A percentile compares a stretch with the other conserved stretches of the same genome.
Evolutionary conservation across 2,888 invertebrate genomes (phyloP).

Genomic region (Sycophila texana): DNA sequence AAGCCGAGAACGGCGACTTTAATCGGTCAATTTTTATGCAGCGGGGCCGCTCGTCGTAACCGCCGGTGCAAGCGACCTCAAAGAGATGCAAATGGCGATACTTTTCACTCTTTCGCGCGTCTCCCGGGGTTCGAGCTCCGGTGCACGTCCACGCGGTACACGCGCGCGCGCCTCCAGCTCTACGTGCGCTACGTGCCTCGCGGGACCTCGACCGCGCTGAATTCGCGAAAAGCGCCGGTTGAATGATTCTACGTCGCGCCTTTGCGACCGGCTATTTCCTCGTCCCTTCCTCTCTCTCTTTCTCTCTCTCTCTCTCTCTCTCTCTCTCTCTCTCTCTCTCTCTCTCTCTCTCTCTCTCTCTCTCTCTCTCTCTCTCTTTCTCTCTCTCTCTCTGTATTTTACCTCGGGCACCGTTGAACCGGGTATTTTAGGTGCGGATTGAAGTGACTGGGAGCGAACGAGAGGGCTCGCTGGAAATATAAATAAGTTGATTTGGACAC

Average conservation of each 20-base stretch:
- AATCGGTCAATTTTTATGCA: conserved; percentile 57
- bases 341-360: too few relatives aligned
- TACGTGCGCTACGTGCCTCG: conserved; percentile 6
- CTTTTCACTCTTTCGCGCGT: conserved; percentile 42
- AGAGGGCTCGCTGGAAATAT: too few relatives aligned
- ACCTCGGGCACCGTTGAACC: too few relatives aligned
- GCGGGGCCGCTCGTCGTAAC: conserved; percentile 32
- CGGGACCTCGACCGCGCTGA: conserved; percentile 21
- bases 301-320: too few relatives aligned
- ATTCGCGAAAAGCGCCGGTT: background rate
- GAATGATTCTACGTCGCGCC: conserved; percentile 4
- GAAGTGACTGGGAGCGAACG: too few relatives aligned
- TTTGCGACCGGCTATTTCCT: too few relatives aligned
- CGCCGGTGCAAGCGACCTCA: conserved; percentile 41
- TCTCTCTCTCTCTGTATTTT: too few relatives aligned
- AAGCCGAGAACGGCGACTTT: conserved; percentile 9
- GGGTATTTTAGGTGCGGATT: too few relatives aligned
- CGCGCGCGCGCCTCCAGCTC: background rate
- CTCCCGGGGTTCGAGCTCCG: background rate
- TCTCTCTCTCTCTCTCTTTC: too few relatives aligned
- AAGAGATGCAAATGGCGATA: conserved; percentile 57
- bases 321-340: too few relatives aligned
- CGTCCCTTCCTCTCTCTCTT: too few relatives aligned
- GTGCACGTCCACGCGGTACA: background rate
- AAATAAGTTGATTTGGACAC: too few relatives aligned